A percentile compares a stretch with the other conserved stretches of the same genome.
phyloP scores from a whole-genome alignment of 1,140 invertebrate species.

The Hyphantria cunea region DNA sequence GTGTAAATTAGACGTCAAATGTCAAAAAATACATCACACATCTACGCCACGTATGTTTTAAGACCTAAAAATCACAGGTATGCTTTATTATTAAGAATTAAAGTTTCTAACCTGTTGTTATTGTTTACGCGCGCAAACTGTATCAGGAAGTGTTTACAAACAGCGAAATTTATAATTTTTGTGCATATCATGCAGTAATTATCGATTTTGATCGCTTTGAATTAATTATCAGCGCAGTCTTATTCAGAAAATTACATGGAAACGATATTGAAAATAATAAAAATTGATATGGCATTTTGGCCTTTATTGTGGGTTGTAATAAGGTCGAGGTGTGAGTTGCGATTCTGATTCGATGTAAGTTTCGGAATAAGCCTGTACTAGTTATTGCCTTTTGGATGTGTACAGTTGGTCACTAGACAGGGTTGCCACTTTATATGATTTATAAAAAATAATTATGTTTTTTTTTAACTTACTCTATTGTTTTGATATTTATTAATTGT shows the following conservation, averaged over 20 bases:
- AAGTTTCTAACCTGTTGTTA: constrained; percentile 45
- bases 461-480: background rate
- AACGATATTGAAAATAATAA: constrained; percentile 22
- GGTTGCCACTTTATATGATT: constrained; percentile 28
- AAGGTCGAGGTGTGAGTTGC: constrained; percentile 41
- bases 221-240: constrained; percentile 39
- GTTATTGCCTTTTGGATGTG: constrained; percentile 34
- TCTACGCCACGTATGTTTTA: background rate
- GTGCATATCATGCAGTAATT: background rate
- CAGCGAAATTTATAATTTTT: constrained; percentile 6
- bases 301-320: constrained; percentile 36
- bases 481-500: background rate
- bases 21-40: background rate
- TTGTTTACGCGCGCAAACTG: constrained; percentile 54
- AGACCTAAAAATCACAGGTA: constrained; percentile 8
- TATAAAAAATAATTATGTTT: constrained; percentile 13
- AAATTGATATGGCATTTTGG: constrained; percentile 38
- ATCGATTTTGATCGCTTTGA: constrained; percentile 32
- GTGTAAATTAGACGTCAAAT: constrained; percentile 10
- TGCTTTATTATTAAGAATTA: constrained; percentile 19
- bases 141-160: constrained; percentile 26
- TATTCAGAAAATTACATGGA: constrained; percentile 57
- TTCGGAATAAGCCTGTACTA: constrained; percentile 54
- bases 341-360: constrained; percentile 26
- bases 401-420: constrained; percentile 1